Evolutionary conservation across 1,140 invertebrate species (phyloP).

Genomic region (Mamestra configurata): DNA sequence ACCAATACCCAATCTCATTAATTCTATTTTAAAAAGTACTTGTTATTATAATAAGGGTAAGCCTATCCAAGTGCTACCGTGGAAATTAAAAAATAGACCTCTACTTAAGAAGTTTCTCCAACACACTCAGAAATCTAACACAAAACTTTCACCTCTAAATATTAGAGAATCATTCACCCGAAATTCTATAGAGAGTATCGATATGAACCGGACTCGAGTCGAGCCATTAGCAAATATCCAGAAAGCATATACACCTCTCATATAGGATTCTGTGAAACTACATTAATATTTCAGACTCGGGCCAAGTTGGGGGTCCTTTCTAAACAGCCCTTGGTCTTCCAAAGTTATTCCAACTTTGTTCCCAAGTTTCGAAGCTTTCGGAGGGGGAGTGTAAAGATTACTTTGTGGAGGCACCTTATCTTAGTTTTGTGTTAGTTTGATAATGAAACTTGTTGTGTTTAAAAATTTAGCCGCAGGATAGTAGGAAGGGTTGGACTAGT

Average conservation of each 20-base stretch:
- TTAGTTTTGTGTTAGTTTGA: conserved; percentile 77
- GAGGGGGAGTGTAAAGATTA: conserved; percentile 80
- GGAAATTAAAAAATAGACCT: background rate
- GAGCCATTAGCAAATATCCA: conserved; percentile 66
- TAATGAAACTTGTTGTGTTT: conserved; percentile 60
- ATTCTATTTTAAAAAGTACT: no score
- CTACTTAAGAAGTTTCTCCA: background rate
- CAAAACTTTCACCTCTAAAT: conserved; percentile 9
- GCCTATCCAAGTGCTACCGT: no score
- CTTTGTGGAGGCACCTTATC: conserved; percentile 79
- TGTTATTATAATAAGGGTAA: no score
- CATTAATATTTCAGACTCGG: conserved; percentile 85
- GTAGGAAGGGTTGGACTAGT: background rate
- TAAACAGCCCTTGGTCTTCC: conserved; percentile 87
- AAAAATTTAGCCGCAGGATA: conserved; percentile 6
- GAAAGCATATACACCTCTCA: conserved; percentile 70
- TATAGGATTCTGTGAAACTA: conserved; percentile 86
- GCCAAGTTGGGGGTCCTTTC: conserved; percentile 83
- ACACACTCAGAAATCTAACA: conserved; percentile 1
- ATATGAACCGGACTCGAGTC: conserved; percentile 24
- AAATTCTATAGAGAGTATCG: conserved; percentile 37
- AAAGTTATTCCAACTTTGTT: conserved; percentile 87
- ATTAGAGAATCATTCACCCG: conserved; percentile 17
- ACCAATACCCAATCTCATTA: no score
- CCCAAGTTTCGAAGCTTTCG: conserved; percentile 70